phyloP scores from a whole-genome alignment of 2,797 vertebrate genomes.

The Takifugu rubripes region DNA sequence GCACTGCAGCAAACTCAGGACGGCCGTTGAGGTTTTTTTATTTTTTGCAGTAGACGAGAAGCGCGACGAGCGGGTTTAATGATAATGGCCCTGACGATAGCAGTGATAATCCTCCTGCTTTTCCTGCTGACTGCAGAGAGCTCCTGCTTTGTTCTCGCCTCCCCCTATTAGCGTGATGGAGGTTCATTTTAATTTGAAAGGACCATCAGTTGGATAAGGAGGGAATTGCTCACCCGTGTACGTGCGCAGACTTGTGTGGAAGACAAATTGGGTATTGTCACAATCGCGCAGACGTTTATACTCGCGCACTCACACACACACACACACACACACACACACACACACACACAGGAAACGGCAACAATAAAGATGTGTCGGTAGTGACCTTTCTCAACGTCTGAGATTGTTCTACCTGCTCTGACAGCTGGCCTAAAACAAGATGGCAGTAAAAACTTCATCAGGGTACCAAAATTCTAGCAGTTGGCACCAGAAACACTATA shows the following conservation, averaged over 20 bases:
- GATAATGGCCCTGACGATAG: slow-evolving; percentile 64
- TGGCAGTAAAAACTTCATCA: slow-evolving; percentile 25
- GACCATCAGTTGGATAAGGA: slow-evolving; percentile 64
- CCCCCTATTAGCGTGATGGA: slow-evolving; percentile 67
- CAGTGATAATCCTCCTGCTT: slow-evolving; percentile 63
- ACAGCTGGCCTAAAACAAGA: slow-evolving; percentile 38
- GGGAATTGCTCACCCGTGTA: slow-evolving; percentile 13
- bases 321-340: neutral
- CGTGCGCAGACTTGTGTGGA: slow-evolving; percentile 21
- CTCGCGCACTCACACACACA: slow-evolving; percentile 2
- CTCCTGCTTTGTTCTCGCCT: slow-evolving; percentile 67
- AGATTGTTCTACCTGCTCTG: slow-evolving; percentile 34
- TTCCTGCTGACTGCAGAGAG: slow-evolving; percentile 69
- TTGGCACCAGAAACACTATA: too few relatives aligned
- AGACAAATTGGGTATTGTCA: slow-evolving; percentile 30
- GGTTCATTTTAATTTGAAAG: slow-evolving; percentile 76
- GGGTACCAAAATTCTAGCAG: too few relatives aligned
- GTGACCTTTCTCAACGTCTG: slow-evolving; percentile 48
- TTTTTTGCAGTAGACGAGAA: slow-evolving; percentile 14
- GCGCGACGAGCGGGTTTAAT: slow-evolving; percentile 53
- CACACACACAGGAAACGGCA: slow-evolving; percentile 34
- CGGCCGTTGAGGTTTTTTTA: slow-evolving; percentile 23
- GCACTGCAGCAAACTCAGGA: slow-evolving; percentile 30
- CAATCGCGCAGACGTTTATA: slow-evolving; percentile 5
- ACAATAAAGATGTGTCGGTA: slow-evolving; percentile 43